phyloP scores from a whole-genome alignment of 2,888 invertebrate species.

The Colletes collaris region DNA sequence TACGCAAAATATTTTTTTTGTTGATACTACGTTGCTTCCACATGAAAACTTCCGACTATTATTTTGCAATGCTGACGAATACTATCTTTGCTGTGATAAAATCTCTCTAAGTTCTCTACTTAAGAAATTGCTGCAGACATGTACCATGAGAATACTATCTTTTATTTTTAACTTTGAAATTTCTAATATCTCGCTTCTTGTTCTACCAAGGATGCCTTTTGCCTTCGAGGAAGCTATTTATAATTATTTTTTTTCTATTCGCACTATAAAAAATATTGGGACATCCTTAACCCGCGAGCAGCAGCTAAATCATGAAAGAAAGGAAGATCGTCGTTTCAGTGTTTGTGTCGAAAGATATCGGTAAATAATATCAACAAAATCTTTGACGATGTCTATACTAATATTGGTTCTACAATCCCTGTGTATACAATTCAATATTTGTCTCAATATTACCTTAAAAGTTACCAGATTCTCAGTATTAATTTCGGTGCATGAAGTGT shows the following conservation, averaged over 20 bases:
- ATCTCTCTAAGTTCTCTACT: conserved; percentile 12
- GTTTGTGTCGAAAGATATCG: neutral
- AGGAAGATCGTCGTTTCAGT: conserved; percentile 7
- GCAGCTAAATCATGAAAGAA: conserved; percentile 38
- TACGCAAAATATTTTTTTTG: conserved; percentile 49
- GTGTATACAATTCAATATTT: neutral
- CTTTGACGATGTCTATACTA: neutral
- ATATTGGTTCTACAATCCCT: neutral
- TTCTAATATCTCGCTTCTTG: conserved; percentile 32
- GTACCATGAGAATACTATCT: neutral
- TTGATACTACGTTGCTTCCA: conserved; percentile 57
- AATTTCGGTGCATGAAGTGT: conserved; percentile 51
- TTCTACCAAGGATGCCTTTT: conserved; percentile 29
- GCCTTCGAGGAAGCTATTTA: conserved; percentile 43
- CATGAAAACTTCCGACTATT: conserved; percentile 46
- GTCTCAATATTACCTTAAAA: conserved; percentile 33
- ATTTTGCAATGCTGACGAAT: conserved; percentile 55
- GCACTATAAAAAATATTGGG: conserved; percentile 33
- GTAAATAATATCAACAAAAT: neutral
- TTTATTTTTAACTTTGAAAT: neutral
- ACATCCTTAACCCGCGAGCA: conserved; percentile 10
- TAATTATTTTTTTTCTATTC: conserved; percentile 26
- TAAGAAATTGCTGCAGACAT: conserved; percentile 8
- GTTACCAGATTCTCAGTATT: conserved; percentile 15
- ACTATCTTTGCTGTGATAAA: conserved; percentile 37